Conservation (phyloP, 2,113 vertebrate species). For the Lanius collurio region DNA sequence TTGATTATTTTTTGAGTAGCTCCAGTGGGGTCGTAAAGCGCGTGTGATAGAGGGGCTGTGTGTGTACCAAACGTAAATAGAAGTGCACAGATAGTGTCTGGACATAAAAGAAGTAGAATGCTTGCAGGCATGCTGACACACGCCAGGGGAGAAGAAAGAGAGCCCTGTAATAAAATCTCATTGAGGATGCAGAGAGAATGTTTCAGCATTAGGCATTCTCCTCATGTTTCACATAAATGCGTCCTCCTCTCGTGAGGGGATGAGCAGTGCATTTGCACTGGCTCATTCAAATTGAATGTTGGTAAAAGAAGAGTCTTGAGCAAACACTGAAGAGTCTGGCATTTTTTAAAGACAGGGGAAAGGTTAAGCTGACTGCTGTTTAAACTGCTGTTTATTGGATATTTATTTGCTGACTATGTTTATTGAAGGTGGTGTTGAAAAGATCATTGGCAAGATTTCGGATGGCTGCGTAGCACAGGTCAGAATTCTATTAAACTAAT, state of each 20-base stretch:
- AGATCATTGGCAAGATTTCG: constrained; percentile 36
- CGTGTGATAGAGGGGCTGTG: fast-evolving
- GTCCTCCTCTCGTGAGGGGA: constrained; percentile 70
- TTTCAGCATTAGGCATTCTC: constrained; percentile 77
- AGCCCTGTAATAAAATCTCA: constrained; percentile 79
- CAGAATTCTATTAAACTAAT: constrained; percentile 5
- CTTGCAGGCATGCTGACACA: constrained; percentile 28
- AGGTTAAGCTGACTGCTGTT: constrained; percentile 63
- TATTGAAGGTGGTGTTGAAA: constrained; percentile 48
- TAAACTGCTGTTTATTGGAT: constrained; percentile 59
- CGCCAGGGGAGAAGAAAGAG: constrained; percentile 46
- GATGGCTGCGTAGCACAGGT: constrained; percentile 55
- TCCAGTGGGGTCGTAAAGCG: neutral
- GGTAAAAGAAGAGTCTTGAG: constrained; percentile 72
- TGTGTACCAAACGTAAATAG: neutral
- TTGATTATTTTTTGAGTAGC: neutral
- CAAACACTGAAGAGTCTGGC: constrained; percentile 66
- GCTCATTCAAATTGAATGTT: constrained; percentile 76
- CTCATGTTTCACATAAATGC: constrained; percentile 83
- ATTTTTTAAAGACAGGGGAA: constrained; percentile 59
- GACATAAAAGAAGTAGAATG: neutral
- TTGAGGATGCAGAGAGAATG: constrained; percentile 75
- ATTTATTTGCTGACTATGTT: constrained; percentile 49
- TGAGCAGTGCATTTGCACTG: constrained; percentile 62
- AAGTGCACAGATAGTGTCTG: neutral